These are phyloP conservation scores for Cremastobaeus sp. DNA, from an alignment of 2,888 invertebrate species.

Conservation along the genomic window DNA sequence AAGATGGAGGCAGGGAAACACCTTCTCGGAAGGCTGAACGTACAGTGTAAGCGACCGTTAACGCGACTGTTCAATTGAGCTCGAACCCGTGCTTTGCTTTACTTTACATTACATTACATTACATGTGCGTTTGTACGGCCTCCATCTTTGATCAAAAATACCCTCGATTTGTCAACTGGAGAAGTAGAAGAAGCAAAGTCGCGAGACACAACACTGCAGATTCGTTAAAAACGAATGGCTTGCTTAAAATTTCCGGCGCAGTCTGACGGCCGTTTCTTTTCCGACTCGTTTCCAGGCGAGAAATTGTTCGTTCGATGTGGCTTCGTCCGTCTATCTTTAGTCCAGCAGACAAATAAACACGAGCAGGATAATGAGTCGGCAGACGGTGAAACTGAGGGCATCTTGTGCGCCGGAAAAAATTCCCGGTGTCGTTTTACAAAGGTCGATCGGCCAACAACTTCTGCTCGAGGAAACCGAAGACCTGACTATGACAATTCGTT, in stretches of 20 bases:
- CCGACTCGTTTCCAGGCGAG: conserved; percentile 39
- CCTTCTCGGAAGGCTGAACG: background rate
- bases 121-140: no score
- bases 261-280: conserved; percentile 4
- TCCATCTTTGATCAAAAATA: no score
- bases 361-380: conserved; percentile 49
- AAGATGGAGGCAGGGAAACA: no score
- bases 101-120: no score
- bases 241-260: conserved; percentile 20
- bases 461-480: no score
- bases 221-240: conserved; percentile 2
- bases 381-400: no score
- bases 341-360: conserved; percentile 54
- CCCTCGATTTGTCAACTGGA: no score
- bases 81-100: no score
- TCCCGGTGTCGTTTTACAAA: no score
- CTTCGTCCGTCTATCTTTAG: conserved; percentile 56
- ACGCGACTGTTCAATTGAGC: background rate
- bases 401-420: no score
- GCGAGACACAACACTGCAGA: background rate
- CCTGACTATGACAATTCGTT: no score
- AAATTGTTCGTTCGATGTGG: conserved; percentile 51
- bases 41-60: background rate
- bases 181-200: background rate
- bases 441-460: no score